These are phyloP conservation scores for Dynastes hyllus DNA, from an alignment of 2,888 invertebrate genomes.

Conservation along the genomic window DNA sequence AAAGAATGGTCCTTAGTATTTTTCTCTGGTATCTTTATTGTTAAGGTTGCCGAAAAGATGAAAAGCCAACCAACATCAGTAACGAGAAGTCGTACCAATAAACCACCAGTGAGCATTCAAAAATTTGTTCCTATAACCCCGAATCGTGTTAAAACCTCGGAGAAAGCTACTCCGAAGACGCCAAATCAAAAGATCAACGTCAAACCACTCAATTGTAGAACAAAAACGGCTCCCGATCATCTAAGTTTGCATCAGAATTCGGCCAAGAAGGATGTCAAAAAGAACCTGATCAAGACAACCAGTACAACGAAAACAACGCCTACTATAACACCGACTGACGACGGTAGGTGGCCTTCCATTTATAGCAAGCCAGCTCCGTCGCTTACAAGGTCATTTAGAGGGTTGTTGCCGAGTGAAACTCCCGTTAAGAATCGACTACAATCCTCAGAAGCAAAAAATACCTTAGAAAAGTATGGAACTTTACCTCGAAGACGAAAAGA, in stretches of 20 bases:
- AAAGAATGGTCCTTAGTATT: too few relatives aligned
- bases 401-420: slow-evolving; percentile 64
- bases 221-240: slow-evolving; percentile 41
- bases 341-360: slow-evolving; percentile 81
- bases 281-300: slow-evolving; percentile 43
- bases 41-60: slow-evolving; percentile 69
- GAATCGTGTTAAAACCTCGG: slow-evolving; percentile 49
- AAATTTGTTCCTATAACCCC: slow-evolving; percentile 73
- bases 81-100: slow-evolving; percentile 59
- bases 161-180: slow-evolving; percentile 51
- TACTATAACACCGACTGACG: slow-evolving; percentile 78
- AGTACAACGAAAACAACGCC: slow-evolving; percentile 70
- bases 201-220: slow-evolving; percentile 27
- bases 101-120: slow-evolving; percentile 64
- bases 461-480: slow-evolving; percentile 85
- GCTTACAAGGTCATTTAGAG: slow-evolving; percentile 67
- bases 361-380: slow-evolving; percentile 68
- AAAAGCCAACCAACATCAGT: slow-evolving; percentile 34
- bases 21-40: too few relatives aligned
- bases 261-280: slow-evolving; percentile 44
- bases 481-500: slow-evolving; percentile 83
- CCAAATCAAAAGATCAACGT: slow-evolving; percentile 42
- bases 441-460: slow-evolving; percentile 68
- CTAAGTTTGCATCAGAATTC: slow-evolving; percentile 42
- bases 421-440: slow-evolving; percentile 51